A percentile compares a stretch with the other conserved stretches of the same genome.
phyloP scores from a whole-genome alignment of 2,888 invertebrate genomes.

The Steinernema scapterisci region DNA sequence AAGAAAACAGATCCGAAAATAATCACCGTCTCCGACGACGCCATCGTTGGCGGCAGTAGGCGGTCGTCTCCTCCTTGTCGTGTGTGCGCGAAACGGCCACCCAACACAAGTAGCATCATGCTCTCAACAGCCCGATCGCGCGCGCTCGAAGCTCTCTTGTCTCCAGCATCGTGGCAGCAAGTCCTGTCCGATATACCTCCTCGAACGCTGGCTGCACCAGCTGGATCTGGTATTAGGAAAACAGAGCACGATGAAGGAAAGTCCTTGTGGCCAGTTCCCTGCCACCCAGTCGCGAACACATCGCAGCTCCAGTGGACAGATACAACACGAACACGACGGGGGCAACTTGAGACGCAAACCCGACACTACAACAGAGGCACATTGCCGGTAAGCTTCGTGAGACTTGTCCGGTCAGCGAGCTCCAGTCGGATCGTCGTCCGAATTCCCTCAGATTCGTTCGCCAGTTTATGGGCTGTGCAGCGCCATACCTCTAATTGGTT shows the following conservation, averaged over 20 bases:
- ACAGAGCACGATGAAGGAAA: neutral
- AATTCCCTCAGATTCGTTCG: neutral
- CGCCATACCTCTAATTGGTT: neutral
- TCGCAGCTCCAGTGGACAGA: neutral
- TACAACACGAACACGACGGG: neutral
- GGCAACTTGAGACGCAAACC: neutral
- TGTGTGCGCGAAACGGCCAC: slow-evolving; percentile 23
- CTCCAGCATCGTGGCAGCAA: neutral
- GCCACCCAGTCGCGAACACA: neutral
- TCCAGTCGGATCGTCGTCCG: neutral
- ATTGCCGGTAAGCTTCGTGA: neutral
- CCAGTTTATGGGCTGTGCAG: neutral
- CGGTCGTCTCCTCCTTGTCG: slow-evolving; percentile 33
- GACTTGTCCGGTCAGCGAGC: neutral
- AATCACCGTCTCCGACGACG: slow-evolving; percentile 24
- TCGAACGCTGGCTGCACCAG: neutral
- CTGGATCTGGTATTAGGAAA: slow-evolving; percentile 27
- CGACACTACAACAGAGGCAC: neutral
- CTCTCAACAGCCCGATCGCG: slow-evolving; percentile 11
- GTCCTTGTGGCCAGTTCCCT: slow-evolving; percentile 19
- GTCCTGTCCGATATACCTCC: too few species aligned
- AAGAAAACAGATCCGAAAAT: slow-evolving; percentile 33
- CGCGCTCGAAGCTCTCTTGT: slow-evolving; percentile 1
- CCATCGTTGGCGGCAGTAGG: slow-evolving; percentile 32
- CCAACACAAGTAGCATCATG: slow-evolving; percentile 30